Evolutionary conservation across 1,140 invertebrate genomes (phyloP).

Genomic region (Camponotus vicinus): DNA sequence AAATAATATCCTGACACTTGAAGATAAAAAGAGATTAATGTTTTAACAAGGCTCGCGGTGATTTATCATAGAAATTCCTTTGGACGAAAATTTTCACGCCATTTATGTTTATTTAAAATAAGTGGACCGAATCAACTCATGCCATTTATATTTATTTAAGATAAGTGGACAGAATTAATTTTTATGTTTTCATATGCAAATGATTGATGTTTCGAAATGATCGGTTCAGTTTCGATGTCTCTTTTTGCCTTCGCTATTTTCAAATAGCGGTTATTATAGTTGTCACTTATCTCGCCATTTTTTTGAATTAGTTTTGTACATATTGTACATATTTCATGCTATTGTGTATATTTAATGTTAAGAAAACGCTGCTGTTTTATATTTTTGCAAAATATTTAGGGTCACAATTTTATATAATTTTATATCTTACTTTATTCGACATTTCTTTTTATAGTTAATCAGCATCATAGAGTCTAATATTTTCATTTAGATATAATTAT

Average conservation of each 20-base stretch:
- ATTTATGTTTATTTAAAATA: conserved; percentile 16
- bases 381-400: conserved; percentile 33
- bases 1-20: conserved; percentile 1
- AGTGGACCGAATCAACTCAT: conserved; percentile 17
- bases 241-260: conserved; percentile 18
- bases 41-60: background rate
- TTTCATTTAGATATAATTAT: background rate
- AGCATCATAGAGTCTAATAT: background rate
- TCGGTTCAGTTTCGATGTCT: background rate
- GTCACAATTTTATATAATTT: background rate
- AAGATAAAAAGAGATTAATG: background rate
- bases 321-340: background rate
- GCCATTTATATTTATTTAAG: background rate
- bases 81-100: conserved; percentile 51
- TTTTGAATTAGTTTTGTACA: background rate
- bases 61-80: background rate
- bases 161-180: conserved; percentile 32
- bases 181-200: conserved; percentile 6
- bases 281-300: conserved; percentile 9
- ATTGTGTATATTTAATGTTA: background rate
- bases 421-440: background rate
- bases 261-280: conserved; percentile 2
- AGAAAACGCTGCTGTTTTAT: background rate
- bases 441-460: conserved; percentile 5
- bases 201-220: background rate